Conservation (phyloP, 2,797 vertebrate species). For the Gorsachius magnificus region DNA sequence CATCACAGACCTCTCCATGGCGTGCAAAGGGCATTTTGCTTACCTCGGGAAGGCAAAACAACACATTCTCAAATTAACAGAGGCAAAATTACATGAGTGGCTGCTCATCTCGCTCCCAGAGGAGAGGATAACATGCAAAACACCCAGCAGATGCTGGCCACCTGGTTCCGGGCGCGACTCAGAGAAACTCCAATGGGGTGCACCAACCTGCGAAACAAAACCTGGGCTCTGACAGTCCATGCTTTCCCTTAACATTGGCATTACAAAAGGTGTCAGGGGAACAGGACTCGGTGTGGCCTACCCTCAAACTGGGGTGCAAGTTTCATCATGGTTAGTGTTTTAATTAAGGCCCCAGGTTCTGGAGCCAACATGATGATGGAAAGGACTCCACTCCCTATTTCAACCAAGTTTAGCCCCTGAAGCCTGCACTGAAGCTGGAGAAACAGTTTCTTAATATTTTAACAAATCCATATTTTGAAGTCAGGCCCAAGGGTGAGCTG, state of each 20-base stretch:
- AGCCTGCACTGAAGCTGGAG: neutral
- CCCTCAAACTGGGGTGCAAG: neutral
- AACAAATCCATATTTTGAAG: neutral
- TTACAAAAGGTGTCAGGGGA: neutral
- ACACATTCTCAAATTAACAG: neutral
- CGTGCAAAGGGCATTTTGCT: neutral
- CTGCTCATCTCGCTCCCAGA: neutral
- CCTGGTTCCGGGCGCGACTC: neutral
- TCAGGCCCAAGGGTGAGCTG: neutral
- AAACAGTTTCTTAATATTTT: neutral
- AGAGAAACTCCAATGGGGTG: fast-evolving
- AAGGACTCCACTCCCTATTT: neutral
- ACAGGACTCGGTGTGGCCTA: neutral
- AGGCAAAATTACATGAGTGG: fast-evolving
- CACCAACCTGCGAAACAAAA: neutral
- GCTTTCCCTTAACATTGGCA: neutral
- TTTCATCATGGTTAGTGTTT: neutral
- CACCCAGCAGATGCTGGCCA: neutral
- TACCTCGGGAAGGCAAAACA: neutral
- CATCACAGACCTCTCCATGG: neutral
- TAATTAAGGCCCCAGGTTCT: neutral
- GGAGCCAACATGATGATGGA: fast-evolving
- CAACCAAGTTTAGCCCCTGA: neutral
- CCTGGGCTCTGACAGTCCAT: neutral
- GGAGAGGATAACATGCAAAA: neutral